These are phyloP conservation scores for Lepidurus packardi DNA, from an alignment of 1,140 invertebrate genomes.

Conservation along the genomic window DNA sequence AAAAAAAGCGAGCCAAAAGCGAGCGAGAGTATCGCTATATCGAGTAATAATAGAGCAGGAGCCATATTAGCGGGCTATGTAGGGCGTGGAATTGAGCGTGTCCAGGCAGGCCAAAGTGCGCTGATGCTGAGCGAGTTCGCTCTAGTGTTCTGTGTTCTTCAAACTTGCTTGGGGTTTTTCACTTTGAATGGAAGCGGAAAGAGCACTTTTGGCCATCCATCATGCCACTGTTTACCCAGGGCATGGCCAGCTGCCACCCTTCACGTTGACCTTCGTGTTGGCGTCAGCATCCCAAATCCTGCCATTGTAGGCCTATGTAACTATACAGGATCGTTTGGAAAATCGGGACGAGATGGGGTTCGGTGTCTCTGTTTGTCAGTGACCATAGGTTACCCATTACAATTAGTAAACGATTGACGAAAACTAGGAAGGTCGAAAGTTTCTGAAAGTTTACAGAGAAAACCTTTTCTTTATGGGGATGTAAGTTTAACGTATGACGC, in stretches of 20 bases:
- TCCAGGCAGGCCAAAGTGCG: not conserved
- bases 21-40: not conserved
- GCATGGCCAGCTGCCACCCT: constrained; percentile 17
- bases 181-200: not conserved
- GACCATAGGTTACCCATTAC: too few relatives aligned
- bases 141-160: not conserved
- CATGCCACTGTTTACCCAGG: constrained; percentile 10
- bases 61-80: not conserved
- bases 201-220: constrained; percentile 10
- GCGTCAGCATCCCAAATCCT: not conserved
- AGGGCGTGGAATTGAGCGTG: constrained; percentile 5
- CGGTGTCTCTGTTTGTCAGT: too few relatives aligned
- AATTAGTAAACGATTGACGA: too few relatives aligned
- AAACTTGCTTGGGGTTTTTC: not conserved
- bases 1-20: not conserved
- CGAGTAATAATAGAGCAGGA: not conserved
- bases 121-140: constrained; percentile 10
- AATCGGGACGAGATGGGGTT: too few relatives aligned
- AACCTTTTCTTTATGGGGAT: too few relatives aligned
- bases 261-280: not conserved
- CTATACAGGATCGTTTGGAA: too few relatives aligned
- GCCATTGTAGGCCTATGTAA: not conserved
- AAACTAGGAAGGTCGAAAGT: too few relatives aligned
- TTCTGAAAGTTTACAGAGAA: too few relatives aligned
- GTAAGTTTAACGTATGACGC: too few relatives aligned